Base-by-base conservation (phyloP, 2,888 invertebrate species). In the Pseudeuparius sepicola region DNA sequence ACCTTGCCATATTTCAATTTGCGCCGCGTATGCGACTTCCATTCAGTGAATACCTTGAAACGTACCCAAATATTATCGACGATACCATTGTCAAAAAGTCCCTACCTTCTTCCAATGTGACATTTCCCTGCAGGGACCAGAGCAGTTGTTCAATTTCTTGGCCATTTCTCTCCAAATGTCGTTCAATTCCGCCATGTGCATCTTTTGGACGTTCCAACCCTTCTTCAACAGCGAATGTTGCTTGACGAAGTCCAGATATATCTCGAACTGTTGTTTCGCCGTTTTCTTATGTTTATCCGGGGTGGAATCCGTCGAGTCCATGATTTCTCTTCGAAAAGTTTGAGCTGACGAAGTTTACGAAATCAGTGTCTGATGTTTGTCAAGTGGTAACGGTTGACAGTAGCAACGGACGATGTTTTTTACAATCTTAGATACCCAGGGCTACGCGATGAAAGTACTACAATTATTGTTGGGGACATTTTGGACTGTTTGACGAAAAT, bases 131-230 rank as follows among this genome's bases (percentile, higher is more conserved):
- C 31, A 20, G 25, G 41, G 36, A 6, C 41, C 41, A 23, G 24
- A 30, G 11, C 36, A 41, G 6, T 36, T 24, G 23, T 41, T 41
- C 12, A 41, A 18, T 14, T 39, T 34, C 18, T n/a, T 36, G 24
- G 33, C 26, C 38, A 41, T 39, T 24, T 39, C 35, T 11, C 36
- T 18, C 41, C 41, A 41, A 31, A 41, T 39, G 26, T 41, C 31
- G 15, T 14, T 26, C 16, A 41, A n/a, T 17, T 36, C 38, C 4
- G 12, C 15, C 3, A 31, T 7, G 10, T 36, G 31, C 23, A 17
- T 23, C 11, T 36, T 31, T 25, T 38, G 38, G 20, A 18, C 12
- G 6, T 24, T 36, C 35, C 41, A 38, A 12, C 32, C 36, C 33
- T 38, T 32, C 27, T 35, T 38, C 4, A 41, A 26, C 5, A 38